Evolutionary conservation across 2,888 invertebrate species (phyloP).

Genomic region (Serripes groenlandicus): DNA sequence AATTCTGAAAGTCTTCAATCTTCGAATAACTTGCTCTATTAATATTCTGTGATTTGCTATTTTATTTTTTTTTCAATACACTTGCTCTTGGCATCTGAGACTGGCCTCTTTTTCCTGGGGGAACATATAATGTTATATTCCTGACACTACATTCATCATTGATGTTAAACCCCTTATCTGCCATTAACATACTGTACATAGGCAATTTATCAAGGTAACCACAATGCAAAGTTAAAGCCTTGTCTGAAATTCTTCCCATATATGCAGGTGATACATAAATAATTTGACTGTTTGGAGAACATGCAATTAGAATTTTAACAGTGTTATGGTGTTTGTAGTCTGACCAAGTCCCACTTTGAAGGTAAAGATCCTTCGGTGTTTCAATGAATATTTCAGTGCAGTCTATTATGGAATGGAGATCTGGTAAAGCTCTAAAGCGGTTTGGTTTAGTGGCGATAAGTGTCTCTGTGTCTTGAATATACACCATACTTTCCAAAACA

Average conservation of each 20-base stretch:
- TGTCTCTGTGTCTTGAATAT: constrained; percentile 36
- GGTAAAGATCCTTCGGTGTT: constrained; percentile 52
- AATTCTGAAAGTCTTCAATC: constrained; percentile 66
- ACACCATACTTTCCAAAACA: constrained; percentile 36
- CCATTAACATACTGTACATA: constrained; percentile 55
- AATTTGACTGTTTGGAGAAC: constrained; percentile 62
- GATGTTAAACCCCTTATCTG: constrained; percentile 70
- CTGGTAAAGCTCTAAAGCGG: constrained; percentile 35
- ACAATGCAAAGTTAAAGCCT: constrained; percentile 54
- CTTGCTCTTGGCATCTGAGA: constrained; percentile 53
- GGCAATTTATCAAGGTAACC: constrained; percentile 59
- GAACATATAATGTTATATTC: constrained; percentile 45
- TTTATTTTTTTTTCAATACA: constrained; percentile 61
- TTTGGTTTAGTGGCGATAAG: constrained; percentile 47
- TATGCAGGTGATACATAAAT: constrained; percentile 49
- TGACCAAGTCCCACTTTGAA: constrained; percentile 62
- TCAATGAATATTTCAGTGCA: constrained; percentile 62
- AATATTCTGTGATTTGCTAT: constrained; percentile 68
- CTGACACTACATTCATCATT: constrained; percentile 37
- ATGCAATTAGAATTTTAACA: constrained; percentile 59
- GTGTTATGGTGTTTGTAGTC: constrained; percentile 73
- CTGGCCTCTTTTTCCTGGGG: constrained; percentile 57
- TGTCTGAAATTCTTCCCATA: constrained; percentile 61
- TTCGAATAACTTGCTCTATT: constrained; percentile 66
- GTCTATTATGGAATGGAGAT: constrained; percentile 52